These are phyloP conservation scores for Papilio gigon DNA, from an alignment of 2,888 invertebrate genomes.

Conservation along the genomic window DNA sequence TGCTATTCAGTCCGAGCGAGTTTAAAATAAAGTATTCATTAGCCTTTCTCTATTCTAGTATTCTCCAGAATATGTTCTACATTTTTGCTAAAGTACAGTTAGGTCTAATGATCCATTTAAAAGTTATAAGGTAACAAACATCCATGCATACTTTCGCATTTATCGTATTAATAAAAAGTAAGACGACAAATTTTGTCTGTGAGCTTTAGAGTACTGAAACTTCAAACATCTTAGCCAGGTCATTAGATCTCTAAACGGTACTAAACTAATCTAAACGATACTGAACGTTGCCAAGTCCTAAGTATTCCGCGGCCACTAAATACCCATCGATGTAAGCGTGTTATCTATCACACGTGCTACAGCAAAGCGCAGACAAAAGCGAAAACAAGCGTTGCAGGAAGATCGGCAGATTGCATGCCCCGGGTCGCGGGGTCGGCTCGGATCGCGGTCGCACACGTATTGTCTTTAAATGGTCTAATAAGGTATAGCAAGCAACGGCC, in stretches of 20 bases:
- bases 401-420: constrained; percentile 28
- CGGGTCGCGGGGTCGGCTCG: constrained; percentile 25
- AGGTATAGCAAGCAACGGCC: constrained; percentile 30
- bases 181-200: too few species aligned
- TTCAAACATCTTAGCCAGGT: background rate
- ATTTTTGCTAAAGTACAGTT: too few species aligned
- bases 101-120: too few species aligned
- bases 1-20: too few species aligned
- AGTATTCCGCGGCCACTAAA: background rate
- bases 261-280: background rate
- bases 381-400: constrained; percentile 31
- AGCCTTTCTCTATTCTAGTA: too few species aligned
- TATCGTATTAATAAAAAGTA: too few species aligned
- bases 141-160: too few species aligned
- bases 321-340: constrained; percentile 1
- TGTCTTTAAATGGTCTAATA: constrained; percentile 39
- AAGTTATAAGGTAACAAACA: too few species aligned
- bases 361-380: constrained; percentile 1
- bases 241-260: background rate
- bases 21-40: too few species aligned
- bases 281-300: background rate
- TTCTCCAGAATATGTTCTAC: too few species aligned
- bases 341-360: constrained; percentile 21
- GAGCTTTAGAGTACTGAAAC: background rate
- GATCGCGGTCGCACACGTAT: constrained; percentile 39